These are phyloP conservation scores for Copidosoma aretas DNA, from an alignment of 2,888 invertebrate species.

Conservation along the genomic window DNA sequence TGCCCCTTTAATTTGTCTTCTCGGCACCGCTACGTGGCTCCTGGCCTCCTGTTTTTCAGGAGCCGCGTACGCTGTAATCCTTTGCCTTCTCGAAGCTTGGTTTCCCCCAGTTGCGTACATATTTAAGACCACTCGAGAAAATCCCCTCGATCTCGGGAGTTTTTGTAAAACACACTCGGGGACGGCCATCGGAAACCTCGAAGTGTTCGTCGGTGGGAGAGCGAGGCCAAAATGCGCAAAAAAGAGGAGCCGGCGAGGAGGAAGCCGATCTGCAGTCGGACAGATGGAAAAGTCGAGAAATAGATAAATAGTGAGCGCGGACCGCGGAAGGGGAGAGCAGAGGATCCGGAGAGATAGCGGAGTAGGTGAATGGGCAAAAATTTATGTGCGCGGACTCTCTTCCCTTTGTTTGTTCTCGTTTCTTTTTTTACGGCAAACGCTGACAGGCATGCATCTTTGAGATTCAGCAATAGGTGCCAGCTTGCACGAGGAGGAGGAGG, in stretches of 20 bases:
- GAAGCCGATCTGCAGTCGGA: conserved; percentile 14
- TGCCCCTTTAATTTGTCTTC: too few relatives aligned
- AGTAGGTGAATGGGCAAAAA: conserved; percentile 31
- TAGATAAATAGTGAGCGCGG: conserved; percentile 32
- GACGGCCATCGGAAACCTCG: conserved; percentile 13
- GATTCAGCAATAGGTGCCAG: background rate
- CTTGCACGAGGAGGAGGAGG: too few relatives aligned
- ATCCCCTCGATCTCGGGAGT: conserved; percentile 1
- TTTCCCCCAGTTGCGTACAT: background rate
- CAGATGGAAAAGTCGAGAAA: conserved; percentile 36
- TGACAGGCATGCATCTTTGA: conserved; percentile 7
- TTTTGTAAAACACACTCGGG: conserved; percentile 27
- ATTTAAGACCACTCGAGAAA: conserved; percentile 12
- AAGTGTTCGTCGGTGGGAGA: conserved; percentile 8
- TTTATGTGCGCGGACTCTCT: conserved; percentile 32
- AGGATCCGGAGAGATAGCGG: conserved; percentile 23
- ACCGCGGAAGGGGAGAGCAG: conserved; percentile 11
- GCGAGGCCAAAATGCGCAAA: conserved; percentile 1
- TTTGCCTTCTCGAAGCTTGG: too few relatives aligned
- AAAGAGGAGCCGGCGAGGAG: background rate
- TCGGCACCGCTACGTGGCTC: too few relatives aligned
- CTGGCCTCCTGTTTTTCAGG: too few relatives aligned
- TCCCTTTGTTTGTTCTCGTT: too few relatives aligned
- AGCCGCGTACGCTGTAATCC: too few relatives aligned
- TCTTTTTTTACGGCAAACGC: conserved; percentile 10